phyloP scores from a whole-genome alignment of 2,888 invertebrate species.

The Melitaea athalia region DNA sequence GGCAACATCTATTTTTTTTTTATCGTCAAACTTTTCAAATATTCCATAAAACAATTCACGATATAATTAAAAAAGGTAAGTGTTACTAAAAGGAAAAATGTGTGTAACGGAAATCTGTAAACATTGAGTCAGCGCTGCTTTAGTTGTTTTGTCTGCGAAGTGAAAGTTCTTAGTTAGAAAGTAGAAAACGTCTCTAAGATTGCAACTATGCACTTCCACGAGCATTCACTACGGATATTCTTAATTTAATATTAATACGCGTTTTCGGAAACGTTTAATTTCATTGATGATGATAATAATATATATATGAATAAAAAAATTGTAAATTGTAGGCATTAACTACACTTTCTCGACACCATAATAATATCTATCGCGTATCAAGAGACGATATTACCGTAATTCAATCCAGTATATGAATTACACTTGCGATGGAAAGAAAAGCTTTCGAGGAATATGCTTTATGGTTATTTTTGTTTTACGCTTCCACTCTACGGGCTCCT shows the following conservation, averaged over 20 bases:
- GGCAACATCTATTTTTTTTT: background rate
- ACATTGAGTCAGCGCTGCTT: conserved; percentile 32
- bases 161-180: conserved; percentile 43
- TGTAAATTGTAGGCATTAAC: background rate
- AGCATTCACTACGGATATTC: conserved; percentile 19
- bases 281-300: background rate
- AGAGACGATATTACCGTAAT: no score
- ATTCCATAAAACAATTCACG: conserved; percentile 5
- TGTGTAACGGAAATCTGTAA: conserved; percentile 35
- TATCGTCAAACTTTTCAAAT: background rate
- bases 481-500: no score
- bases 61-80: conserved; percentile 14
- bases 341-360: background rate
- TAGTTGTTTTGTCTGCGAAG: conserved; percentile 42
- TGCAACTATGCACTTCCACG: conserved; percentile 37
- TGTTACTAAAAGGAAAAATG: conserved; percentile 35
- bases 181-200: conserved; percentile 40
- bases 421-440: no score
- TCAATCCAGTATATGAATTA: no score
- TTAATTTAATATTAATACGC: conserved; percentile 11
- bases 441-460: no score
- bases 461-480: no score
- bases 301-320: background rate
- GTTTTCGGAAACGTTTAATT: conserved; percentile 3
- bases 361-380: no score